phyloP scores from a whole-genome alignment of 2,888 invertebrate species.

The Anaspis maculata region DNA sequence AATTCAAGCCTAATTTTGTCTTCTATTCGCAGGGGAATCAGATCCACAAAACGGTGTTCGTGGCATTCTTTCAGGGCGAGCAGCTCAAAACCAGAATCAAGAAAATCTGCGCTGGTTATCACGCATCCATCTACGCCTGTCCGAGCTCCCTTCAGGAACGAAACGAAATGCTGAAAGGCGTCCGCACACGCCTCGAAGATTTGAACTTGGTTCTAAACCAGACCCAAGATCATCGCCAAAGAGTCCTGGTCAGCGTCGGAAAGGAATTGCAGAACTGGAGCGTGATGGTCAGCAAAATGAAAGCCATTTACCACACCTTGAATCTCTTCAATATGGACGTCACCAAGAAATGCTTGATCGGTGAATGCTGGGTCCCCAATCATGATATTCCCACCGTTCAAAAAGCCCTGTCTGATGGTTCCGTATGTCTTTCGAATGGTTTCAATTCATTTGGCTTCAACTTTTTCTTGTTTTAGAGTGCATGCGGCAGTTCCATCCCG shows the following conservation, averaged over 20 bases:
- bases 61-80: constrained; percentile 85
- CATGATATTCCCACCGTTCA: constrained; percentile 64
- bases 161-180: constrained; percentile 83
- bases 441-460: too few species aligned
- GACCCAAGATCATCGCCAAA: constrained; percentile 79
- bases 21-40: constrained; percentile 63
- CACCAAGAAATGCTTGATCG: constrained; percentile 64
- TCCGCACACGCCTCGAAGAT: constrained; percentile 83
- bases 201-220: constrained; percentile 76
- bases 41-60: constrained; percentile 84
- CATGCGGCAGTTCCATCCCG: constrained; percentile 58
- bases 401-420: constrained; percentile 71
- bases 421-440: constrained; percentile 44
- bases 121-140: constrained; percentile 87
- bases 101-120: constrained; percentile 90
- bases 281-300: constrained; percentile 70
- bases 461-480: too few species aligned
- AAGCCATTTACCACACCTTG: constrained; percentile 68
- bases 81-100: constrained; percentile 83
- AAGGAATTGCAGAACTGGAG: constrained; percentile 84
- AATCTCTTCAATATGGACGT: constrained; percentile 67
- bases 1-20: constrained; percentile 1
- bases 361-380: constrained; percentile 67
- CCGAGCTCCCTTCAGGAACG: constrained; percentile 79
- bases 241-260: constrained; percentile 77